Percentiles rank a stretch among this genome's conserved stretches.
phyloP scores from a whole-genome alignment of 2,888 invertebrate species.

The Drosophila recens region DNA sequence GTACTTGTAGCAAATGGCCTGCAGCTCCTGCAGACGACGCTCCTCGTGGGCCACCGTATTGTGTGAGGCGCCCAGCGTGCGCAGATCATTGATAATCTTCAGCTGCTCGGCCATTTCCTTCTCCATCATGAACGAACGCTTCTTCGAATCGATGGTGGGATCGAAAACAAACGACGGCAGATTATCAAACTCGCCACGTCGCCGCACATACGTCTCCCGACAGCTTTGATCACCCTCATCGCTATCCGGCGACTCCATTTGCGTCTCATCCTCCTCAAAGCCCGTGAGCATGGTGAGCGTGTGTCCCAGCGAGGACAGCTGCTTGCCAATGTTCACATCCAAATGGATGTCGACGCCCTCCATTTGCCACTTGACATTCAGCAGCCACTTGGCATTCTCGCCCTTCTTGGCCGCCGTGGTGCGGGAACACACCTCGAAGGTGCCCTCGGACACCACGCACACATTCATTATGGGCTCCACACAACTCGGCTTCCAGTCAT shows the following conservation, averaged over 20 bases:
- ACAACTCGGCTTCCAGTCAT: slow-evolving; percentile 98
- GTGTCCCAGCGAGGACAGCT: slow-evolving; percentile 96
- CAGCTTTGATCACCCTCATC: slow-evolving; percentile 90
- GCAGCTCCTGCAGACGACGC: slow-evolving; percentile 95
- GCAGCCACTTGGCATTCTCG: slow-evolving; percentile 98
- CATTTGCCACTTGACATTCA: slow-evolving; percentile 99
- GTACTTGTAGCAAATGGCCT: slow-evolving; percentile 97
- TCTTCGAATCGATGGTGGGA: slow-evolving; percentile 91
- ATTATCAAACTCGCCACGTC: slow-evolving; percentile 90
- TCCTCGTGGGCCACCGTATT: slow-evolving; percentile 96
- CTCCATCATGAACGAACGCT: slow-evolving; percentile 96
- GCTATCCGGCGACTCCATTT: slow-evolving; percentile 90
- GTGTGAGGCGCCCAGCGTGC: slow-evolving; percentile 94
- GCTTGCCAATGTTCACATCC: slow-evolving; percentile 98
- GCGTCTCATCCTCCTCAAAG: slow-evolving; percentile 92
- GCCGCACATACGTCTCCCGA: slow-evolving; percentile 86
- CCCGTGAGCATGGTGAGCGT: slow-evolving; percentile 98
- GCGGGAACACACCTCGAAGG: slow-evolving; percentile 94
- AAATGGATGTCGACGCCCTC: slow-evolving; percentile 98
- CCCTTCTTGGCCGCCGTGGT: slow-evolving; percentile 94
- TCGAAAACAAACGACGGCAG: slow-evolving; percentile 94
- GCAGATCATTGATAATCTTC: slow-evolving; percentile 96
- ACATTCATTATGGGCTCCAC: slow-evolving; percentile 93
- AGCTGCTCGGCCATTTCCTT: slow-evolving; percentile 99
- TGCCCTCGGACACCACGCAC: slow-evolving; percentile 99